Evolutionary conservation across 2,797 vertebrate species (phyloP).

Genomic region (Hyperoplus immaculatus): DNA sequence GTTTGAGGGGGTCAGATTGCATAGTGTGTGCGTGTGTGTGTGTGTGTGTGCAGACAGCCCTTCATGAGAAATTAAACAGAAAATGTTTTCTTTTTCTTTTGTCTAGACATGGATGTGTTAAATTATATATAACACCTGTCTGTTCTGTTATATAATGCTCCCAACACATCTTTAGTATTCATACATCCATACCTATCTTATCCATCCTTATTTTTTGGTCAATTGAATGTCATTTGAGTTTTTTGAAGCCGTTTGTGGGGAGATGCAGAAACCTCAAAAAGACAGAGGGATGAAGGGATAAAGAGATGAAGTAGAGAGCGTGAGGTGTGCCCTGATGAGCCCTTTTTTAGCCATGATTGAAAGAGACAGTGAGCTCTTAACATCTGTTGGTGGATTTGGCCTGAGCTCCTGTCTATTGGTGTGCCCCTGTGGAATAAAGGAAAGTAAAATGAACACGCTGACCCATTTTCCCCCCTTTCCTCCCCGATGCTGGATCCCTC

Average conservation of each 20-base stretch:
- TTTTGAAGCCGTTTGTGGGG: slow-evolving; percentile 5
- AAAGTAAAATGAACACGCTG: slow-evolving; percentile 74
- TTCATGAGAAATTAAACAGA: slow-evolving; percentile 52
- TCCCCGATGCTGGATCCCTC: slow-evolving; percentile 29
- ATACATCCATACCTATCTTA: slow-evolving; percentile 19
- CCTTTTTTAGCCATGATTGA: slow-evolving; percentile 70
- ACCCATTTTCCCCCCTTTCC: slow-evolving; percentile 73
- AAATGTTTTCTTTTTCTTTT: slow-evolving; percentile 32
- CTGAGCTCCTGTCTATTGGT: slow-evolving; percentile 72
- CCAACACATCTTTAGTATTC: slow-evolving; percentile 18
- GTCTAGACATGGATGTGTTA: slow-evolving; percentile 35
- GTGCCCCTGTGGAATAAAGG: slow-evolving; percentile 70
- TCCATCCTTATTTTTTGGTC: slow-evolving; percentile 43
- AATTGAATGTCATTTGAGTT: slow-evolving; percentile 18
- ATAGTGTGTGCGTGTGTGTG: slow-evolving; percentile 1
- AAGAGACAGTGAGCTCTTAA: slow-evolving; percentile 72
- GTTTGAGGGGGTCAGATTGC: slow-evolving; percentile 27
- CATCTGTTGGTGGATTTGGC: slow-evolving; percentile 81
- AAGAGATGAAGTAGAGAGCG: slow-evolving; percentile 11
- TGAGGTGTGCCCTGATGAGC: slow-evolving; percentile 61
- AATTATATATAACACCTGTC: slow-evolving; percentile 34
- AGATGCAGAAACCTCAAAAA: slow-evolving; percentile 27
- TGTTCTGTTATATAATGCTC: slow-evolving; percentile 39
- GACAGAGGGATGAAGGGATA: slow-evolving; percentile 48
- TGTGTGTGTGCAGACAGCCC: neutral